phyloP scores from a whole-genome alignment of 2,113 vertebrate genomes.

The Naja naja region DNA sequence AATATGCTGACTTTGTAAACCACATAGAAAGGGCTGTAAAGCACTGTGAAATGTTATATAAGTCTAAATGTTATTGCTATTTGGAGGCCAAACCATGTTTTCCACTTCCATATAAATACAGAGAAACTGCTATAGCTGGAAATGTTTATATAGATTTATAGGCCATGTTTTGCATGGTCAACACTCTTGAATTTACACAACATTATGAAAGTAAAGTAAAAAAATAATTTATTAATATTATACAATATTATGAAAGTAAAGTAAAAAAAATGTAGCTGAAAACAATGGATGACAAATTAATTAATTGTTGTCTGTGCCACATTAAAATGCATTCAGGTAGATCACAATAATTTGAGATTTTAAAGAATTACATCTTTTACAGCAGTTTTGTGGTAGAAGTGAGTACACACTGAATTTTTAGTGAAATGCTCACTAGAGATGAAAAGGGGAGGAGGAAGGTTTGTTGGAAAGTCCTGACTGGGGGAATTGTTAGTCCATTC shows the following conservation, averaged over 20 bases:
- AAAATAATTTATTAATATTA: neutral
- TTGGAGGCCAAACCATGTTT: neutral
- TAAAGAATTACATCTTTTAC: neutral
- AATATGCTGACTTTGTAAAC: too few relatives aligned
- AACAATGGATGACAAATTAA: neutral
- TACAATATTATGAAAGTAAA: too few relatives aligned
- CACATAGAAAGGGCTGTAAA: neutral
- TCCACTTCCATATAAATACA: neutral
- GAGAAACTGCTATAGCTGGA: neutral
- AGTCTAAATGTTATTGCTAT: neutral
- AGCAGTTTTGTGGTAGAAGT: neutral
- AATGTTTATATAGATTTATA: neutral
- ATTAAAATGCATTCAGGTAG: neutral
- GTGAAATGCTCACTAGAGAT: neutral
- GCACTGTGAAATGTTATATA: neutral
- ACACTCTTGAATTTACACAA: neutral
- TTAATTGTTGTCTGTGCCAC: neutral
- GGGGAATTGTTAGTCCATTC: neutral
- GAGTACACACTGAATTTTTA: neutral
- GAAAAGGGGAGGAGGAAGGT: neutral
- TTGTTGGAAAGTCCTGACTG: neutral
- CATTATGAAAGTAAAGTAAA: neutral
- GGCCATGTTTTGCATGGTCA: neutral
- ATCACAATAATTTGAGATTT: neutral
- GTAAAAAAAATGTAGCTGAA: neutral